Base-by-base conservation (phyloP, 2,888 invertebrate species). In the Heliconius aoede region DNA sequence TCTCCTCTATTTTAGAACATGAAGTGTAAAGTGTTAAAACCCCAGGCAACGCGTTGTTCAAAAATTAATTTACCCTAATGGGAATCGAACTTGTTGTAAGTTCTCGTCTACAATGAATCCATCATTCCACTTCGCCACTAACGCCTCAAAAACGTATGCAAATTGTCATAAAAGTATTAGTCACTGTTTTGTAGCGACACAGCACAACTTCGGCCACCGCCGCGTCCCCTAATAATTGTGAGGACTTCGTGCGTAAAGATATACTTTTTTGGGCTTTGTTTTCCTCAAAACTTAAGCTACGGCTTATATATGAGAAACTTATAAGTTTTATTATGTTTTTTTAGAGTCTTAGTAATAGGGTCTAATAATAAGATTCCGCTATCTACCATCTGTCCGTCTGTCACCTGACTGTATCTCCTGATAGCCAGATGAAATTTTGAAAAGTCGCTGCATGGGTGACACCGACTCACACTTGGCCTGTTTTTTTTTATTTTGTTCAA, bases 181-280 rank as follows among this genome's bases (percentile, higher is more conserved):
- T 36, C 65, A 65, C 8, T 36, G 24, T 26, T 36, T 40, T 15
- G 36, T 65, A 65, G 24, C 36, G 24, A 64, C 64, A 13, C n/a
- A 32, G 32, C 11, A 24, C n/a, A 36, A 64, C 36, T 36, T 60
- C 24, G 64, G n/a, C 15, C 26, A 65, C 32, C 36, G 65, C 26
- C 65, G 36, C 65, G 24, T 40, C 65, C 36, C 36, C 7, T 36
- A 3, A 26, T 18, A 60, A 65, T 24, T 5, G 65, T 15, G 15
- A 65, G 65, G 24, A 18, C 36, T 40, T 65, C 24, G 65, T 65
- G 65, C 65, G 65, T 65, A 65, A 65, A 15, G 40, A 9, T 24
- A 65, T 65, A 65, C 13, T 40, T 65, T 65, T 24, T 24, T 18
- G 36, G 24, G 8, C 18, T 32, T 24, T 40, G 18, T 40, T 65